phyloP scores from a whole-genome alignment of 1,140 invertebrate species.

The Drosophila nigrodunni region DNA sequence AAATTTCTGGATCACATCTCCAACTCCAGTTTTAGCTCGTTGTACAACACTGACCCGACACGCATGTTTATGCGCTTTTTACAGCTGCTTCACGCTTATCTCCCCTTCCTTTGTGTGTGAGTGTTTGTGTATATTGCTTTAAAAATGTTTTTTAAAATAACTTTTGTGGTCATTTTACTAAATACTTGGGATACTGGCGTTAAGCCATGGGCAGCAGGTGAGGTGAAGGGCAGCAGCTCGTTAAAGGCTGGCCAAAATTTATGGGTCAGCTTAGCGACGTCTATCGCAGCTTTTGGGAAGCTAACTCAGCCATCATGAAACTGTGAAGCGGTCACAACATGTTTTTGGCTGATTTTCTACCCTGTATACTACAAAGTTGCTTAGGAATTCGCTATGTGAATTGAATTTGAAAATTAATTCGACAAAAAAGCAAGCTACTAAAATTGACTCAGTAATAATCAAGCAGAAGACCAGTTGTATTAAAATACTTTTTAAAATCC shows the following conservation, averaged over 20 bases:
- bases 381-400: background rate
- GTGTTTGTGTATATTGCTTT: constrained; percentile 23
- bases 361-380: background rate
- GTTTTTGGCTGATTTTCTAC: constrained; percentile 5
- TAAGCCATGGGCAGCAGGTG: constrained; percentile 2
- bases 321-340: constrained; percentile 38
- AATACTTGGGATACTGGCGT: constrained; percentile 46
- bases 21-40: constrained; percentile 26
- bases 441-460: no score
- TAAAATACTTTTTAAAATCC: no score
- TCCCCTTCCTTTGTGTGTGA: constrained; percentile 28
- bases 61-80: constrained; percentile 81
- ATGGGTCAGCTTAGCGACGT: constrained; percentile 54
- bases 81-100: constrained; percentile 76
- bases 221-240: constrained; percentile 21
- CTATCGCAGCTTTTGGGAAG: constrained; percentile 32
- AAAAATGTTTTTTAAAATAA: constrained; percentile 77
- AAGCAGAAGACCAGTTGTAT: no score
- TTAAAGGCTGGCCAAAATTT: constrained; percentile 51
- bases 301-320: constrained; percentile 26
- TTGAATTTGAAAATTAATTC: no score
- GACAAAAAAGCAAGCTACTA: no score
- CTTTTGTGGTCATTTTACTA: constrained; percentile 80
- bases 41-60: constrained; percentile 62
- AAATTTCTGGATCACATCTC: constrained; percentile 3